These are phyloP conservation scores for Apis laboriosa DNA, from an alignment of 1,140 invertebrate genomes.

Conservation along the genomic window DNA sequence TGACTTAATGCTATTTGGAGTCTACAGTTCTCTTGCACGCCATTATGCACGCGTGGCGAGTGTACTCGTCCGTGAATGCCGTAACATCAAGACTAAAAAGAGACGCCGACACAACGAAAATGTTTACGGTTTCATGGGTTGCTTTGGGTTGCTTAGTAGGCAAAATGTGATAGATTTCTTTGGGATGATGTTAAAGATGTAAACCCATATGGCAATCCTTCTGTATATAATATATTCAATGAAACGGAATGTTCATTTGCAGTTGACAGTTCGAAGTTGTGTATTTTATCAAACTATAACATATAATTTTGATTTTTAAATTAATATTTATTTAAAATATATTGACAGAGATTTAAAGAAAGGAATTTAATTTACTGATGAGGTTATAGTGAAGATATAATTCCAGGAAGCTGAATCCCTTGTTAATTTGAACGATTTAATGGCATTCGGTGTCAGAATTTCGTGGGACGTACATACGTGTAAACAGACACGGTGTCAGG, in stretches of 20 bases:
- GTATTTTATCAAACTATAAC: background rate
- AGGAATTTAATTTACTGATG: background rate
- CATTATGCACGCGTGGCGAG: conserved; percentile 60
- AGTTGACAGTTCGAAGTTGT: too few relatives aligned
- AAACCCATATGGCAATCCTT: background rate
- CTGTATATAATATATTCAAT: background rate
- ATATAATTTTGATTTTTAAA: background rate
- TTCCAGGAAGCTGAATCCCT: conserved; percentile 55
- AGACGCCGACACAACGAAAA: conserved; percentile 35
- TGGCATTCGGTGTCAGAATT: conserved; percentile 61
- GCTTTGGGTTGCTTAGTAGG: background rate
- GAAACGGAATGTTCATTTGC: background rate
- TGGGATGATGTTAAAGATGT: background rate
- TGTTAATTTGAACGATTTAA: conserved; percentile 54
- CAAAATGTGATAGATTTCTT: conserved; percentile 15
- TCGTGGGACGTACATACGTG: conserved; percentile 56
- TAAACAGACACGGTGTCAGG: conserved; percentile 70
- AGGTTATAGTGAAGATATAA: conserved; percentile 11
- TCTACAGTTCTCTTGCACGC: conserved; percentile 40
- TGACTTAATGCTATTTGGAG: conserved; percentile 69
- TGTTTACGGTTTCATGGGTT: conserved; percentile 49
- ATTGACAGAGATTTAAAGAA: background rate
- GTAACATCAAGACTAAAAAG: conserved; percentile 40
- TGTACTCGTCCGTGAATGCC: conserved; percentile 55
- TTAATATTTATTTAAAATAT: background rate